Conservation (phyloP, 2,113 vertebrate genomes). For the Ophiodon elongatus region DNA sequence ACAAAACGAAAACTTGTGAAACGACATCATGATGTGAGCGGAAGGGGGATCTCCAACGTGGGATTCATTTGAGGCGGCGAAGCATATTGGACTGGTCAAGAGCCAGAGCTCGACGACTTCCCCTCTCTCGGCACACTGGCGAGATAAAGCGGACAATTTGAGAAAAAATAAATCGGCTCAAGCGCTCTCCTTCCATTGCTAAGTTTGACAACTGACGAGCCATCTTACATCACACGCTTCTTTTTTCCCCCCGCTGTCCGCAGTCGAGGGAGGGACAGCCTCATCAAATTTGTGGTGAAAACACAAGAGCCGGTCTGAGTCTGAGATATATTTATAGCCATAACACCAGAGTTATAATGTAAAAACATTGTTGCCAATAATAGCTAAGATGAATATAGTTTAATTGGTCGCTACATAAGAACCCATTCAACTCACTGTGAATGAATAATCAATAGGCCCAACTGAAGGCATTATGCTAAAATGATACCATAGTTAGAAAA, state of each 20-base stretch:
- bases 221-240: slow-evolving; percentile 1
- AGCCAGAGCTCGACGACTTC: slow-evolving; percentile 7
- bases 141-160: slow-evolving; percentile 55
- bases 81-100: slow-evolving; percentile 48
- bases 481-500: slow-evolving; percentile 8
- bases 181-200: slow-evolving; percentile 5
- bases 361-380: not conserved
- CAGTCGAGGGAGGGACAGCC: slow-evolving; percentile 1
- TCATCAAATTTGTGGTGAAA: slow-evolving; percentile 6
- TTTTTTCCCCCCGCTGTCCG: not conserved
- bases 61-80: slow-evolving; percentile 39
- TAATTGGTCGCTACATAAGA: slow-evolving; percentile 20
- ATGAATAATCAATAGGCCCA: slow-evolving; percentile 11
- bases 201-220: slow-evolving; percentile 43
- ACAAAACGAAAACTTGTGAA: slow-evolving; percentile 3
- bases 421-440: slow-evolving; percentile 6
- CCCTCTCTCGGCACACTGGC: not conserved
- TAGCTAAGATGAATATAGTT: not conserved
- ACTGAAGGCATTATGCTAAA: not conserved
- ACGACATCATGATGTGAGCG: not conserved
- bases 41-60: slow-evolving; percentile 22
- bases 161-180: slow-evolving; percentile 21
- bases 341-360: not conserved
- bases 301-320: not conserved
- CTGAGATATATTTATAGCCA: slow-evolving; percentile 1